Base-by-base conservation (phyloP, 2,888 invertebrate genomes). In the Harpalus rubripes region DNA sequence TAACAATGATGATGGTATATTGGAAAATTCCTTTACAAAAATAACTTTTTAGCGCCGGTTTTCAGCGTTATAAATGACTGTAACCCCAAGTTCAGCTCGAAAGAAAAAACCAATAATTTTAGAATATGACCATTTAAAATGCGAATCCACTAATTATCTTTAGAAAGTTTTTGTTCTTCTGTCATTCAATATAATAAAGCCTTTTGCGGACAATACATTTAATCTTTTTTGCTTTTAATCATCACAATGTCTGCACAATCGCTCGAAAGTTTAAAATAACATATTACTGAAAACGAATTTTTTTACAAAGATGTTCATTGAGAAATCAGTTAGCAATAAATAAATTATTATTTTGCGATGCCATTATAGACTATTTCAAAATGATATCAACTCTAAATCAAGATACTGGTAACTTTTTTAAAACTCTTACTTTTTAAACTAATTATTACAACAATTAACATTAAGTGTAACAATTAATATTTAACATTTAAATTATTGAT, bases 11-110 rank as follows among this genome's bases (percentile, higher is more conserved):
- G 56, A 56, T 15, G 56, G 52, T 68, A 81, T 81, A 81, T 81
- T 81, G 81, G 81, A 61, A 81, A 81, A 81, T 81, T 81, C 81
- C 81, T 81, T 56, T 56, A 68, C 56, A 68, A 68, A 72, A 72
- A 81, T 81, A 81, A 68, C 81, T 81, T 81, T 81, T 68, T 39
- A 72, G 63, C 56, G 81, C n/a, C 68, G 7, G 52, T 68, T 65
- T 59, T 22, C 61, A n/a, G 6, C 32, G 72, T 81, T 72, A 81
- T 81, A 81, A 81, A 81, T 81, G 81, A 81, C 56, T 58, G 8
- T 61, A 58, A 56, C 22, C 58, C 58, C 78, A 58, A 56, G 58
- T 78, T 58, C 76, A 76, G 18, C 10, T 10, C 44, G 7, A 56
- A 22, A 58, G 58, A 78, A 78, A 52, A 78, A 78, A 58, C 41